Conservation (phyloP, 2,797 vertebrate genomes). For the Pelochelys cantorii region DNA sequence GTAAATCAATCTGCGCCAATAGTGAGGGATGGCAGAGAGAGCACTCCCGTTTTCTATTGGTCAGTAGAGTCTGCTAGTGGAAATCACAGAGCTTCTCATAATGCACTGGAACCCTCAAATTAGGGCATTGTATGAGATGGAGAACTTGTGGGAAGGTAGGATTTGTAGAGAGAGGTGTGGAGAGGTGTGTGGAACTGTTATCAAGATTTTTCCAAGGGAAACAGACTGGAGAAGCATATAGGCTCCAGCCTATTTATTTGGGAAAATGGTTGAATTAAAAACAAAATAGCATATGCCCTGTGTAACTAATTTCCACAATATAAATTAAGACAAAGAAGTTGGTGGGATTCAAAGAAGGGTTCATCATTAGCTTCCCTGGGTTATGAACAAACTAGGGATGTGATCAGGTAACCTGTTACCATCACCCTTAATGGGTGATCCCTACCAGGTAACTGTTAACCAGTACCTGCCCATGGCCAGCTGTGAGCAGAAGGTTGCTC, state of each 20-base stretch:
- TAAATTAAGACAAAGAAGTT: neutral
- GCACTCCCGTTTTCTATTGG: neutral
- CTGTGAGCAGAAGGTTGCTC: no score
- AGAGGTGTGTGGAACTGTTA: neutral
- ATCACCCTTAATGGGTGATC: no score
- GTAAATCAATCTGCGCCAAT: neutral
- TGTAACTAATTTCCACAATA: neutral
- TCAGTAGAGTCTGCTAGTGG: neutral
- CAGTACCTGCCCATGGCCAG: no score
- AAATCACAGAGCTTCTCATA: neutral
- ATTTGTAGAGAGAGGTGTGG: neutral
- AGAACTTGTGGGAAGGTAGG: neutral
- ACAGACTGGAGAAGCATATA: neutral
- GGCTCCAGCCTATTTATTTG: neutral
- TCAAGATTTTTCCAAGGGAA: neutral
- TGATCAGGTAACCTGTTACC: no score
- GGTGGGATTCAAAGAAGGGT: neutral
- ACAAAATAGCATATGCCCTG: neutral
- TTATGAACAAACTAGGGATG: neutral
- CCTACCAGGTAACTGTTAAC: no score
- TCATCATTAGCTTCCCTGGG: fast-evolving
- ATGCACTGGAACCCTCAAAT: neutral
- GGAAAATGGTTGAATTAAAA: neutral
- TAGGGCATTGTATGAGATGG: neutral
- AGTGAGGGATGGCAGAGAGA: neutral